A percentile compares a stretch with the other conserved stretches of the same genome.
phyloP scores from a whole-genome alignment of 2,888 invertebrate genomes.

The Muscina levida region DNA sequence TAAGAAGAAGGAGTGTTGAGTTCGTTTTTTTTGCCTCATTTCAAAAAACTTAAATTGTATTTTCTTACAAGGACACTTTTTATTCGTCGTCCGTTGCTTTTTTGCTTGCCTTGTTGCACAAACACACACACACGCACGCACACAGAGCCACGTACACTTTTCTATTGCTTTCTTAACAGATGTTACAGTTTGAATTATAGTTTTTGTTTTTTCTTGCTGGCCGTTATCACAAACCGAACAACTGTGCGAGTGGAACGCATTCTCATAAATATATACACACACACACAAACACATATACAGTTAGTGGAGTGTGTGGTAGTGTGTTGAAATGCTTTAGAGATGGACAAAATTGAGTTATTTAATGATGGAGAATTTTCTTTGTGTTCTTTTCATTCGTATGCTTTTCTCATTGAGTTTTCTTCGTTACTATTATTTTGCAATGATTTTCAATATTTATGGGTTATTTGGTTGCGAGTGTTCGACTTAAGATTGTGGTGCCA shows the following conservation, averaged over 20 bases:
- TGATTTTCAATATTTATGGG: no score
- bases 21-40: not conserved
- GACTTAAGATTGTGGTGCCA: no score
- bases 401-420: no score
- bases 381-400: no score
- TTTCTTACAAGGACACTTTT: constrained; percentile 48
- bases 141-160: not conserved
- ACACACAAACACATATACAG: constrained; percentile 9
- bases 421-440: no score
- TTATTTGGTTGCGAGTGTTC: no score
- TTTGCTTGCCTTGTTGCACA: constrained; percentile 3
- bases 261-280: not conserved
- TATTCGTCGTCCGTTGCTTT: not conserved
- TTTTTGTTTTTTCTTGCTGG: not conserved
- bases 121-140: not conserved
- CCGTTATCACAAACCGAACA: constrained; percentile 23
- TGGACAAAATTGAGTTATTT: no score
- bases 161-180: constrained; percentile 42
- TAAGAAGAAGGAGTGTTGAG: constrained; percentile 3
- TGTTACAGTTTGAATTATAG: constrained; percentile 50
- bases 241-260: constrained; percentile 11
- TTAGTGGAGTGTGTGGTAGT: not conserved
- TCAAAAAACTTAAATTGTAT: constrained; percentile 21
- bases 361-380: no score
- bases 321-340: not conserved